Evolutionary conservation across 2,797 vertebrate genomes (phyloP).

Genomic region (Loriculus beryllinus): DNA sequence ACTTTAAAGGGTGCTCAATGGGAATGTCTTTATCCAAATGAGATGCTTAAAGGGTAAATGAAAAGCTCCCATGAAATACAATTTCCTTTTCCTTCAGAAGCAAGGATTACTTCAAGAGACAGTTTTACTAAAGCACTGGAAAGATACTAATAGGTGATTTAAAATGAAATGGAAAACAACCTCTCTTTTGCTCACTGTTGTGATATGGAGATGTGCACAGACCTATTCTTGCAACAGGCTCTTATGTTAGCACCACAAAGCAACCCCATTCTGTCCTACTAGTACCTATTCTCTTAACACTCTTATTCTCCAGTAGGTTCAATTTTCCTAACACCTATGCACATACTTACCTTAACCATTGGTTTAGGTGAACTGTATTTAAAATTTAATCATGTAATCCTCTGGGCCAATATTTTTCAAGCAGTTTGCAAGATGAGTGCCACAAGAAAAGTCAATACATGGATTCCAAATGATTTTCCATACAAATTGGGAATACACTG

Average conservation of each 20-base stretch:
- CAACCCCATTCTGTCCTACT: background rate
- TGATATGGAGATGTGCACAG: background rate
- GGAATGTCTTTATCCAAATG: constrained; percentile 19
- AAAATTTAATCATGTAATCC: background rate
- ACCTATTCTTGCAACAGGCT: background rate
- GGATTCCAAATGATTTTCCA: background rate
- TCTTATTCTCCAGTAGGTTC: background rate
- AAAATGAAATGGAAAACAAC: background rate
- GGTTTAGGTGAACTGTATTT: background rate
- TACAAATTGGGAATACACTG: background rate
- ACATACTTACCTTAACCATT: background rate
- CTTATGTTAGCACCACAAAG: accelerated
- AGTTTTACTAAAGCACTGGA: background rate
- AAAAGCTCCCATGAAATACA: constrained; percentile 31
- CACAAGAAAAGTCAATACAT: background rate
- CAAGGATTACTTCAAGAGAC: background rate
- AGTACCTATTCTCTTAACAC: background rate
- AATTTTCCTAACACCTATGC: background rate
- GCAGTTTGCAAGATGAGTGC: background rate
- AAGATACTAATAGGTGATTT: background rate
- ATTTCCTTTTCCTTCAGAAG: constrained; percentile 2
- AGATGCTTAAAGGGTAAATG: background rate
- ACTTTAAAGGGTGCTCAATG: constrained; percentile 4
- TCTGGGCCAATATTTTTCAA: background rate
- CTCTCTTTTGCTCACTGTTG: background rate